Base-by-base conservation (phyloP, 2,888 invertebrate genomes). In the Iphiclides podalirius region DNA sequence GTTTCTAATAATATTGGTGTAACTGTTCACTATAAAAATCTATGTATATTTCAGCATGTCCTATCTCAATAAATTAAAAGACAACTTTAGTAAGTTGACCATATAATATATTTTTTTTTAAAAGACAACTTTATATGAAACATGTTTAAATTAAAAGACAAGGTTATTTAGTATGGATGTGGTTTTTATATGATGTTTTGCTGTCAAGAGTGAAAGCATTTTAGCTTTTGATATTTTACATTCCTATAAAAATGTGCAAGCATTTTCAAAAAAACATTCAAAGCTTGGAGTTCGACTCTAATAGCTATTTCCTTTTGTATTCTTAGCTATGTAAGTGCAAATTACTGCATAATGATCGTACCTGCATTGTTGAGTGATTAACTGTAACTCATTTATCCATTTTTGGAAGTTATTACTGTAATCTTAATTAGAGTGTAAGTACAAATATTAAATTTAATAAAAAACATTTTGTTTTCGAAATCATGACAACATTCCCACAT, bases 321-420 rank as follows among this genome's bases (percentile, higher is more conserved):
- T 41, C 6, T 16, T n/a, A 40, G 9, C 16, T 16, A 31, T 1
- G 11, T 17, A 42, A 16, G 15, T 26, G 15, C n/a, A 28, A 40
- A 31, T 16, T 4, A 40, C 14, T n/a, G 20, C 42, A 20, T 43
- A 23, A 34, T 34, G 4, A 43, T 14, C 20, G 42, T 43, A 43
- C 34, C 34, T 41, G 41, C 33, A 41, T 17, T 40, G 11, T 28
- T 33, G 17, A 41, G 28, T 40, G 40, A 28, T 28, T 40, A 28
- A 15, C n/a, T 36, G n/a, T 41, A 41, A n/a, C 17, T 11, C 0
- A 4, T 41, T 31, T 41, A 41, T 31, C 12, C n/a, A 15, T 6
- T 37, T 17, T 13, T 17, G 20, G 8, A 26, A 39, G 23, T n/a
- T 20, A 20, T 20, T 20, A 20, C 3, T 20, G 6, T 20, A 20